Evolutionary conservation across 2,797 vertebrate genomes (phyloP), one percentile per base, ranked within the genome.

Genomic region (Discoglossus pictus): DNA sequence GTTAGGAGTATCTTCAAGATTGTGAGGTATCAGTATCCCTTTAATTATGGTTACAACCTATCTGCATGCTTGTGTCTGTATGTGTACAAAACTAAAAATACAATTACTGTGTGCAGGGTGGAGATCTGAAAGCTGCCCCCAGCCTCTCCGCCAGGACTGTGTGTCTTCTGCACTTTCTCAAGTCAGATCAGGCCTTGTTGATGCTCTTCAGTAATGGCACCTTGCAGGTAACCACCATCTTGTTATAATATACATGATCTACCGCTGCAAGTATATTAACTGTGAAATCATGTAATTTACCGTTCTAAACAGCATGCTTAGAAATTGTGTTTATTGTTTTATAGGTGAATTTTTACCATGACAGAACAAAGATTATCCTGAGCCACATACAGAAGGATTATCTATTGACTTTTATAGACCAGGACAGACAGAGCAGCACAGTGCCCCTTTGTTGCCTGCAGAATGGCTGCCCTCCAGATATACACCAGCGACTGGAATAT

Each of bases 361-460:
- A 99, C 83, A 96, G 98, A 80, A 98, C 95, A 20, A 99, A 99
- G 80, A 88, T 99, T 74, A 97, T 99, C 78, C 87, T 99, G 82
- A 95, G 90, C 83, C 94, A 92, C 89, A 87, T 86, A 39, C 88
- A 92, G 4, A 92, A 87, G 47, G 89, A 87, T 63, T 97, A 91
- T 84, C 81, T 98, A 65, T 88, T 99, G 75, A 99, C 95, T 56
- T 99, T 93, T 75, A 95, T 99, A 82, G 94, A 91, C 78, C 88
- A 88, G 25, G 94, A 98, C 16, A 93, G 96, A 9, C 82, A 91
- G 42, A 96, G 95, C 1, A 91, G 83, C 79, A 97, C 95, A 2
- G 96, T 95, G 84, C 91, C 90, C 70, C 84, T 97, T 74, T 89
- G 87, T 76, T 89, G 90, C 72, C 90, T 99, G 48, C 80, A 95